Evolutionary conservation across 2,888 invertebrate species (phyloP), one percentile per base, ranked within the genome.

Genomic region (Gymnocheta viridis): DNA sequence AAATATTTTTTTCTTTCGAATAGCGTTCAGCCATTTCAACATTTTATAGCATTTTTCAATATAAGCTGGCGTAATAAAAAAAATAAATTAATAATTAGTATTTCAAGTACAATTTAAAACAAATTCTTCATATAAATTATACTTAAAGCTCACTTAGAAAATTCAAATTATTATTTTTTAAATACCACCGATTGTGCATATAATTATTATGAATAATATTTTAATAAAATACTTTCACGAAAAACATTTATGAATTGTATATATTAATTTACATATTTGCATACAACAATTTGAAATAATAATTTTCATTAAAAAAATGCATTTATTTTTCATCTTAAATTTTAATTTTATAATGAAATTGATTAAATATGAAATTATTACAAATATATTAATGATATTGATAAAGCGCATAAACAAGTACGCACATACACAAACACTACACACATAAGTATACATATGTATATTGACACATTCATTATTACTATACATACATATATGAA

Each of bases 371-470:
- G 60, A 76, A 24, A n/a, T 7, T 62, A n/a, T 44, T 32, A 19
- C 17, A 78, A 51, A 69, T 27, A 58, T 67, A 47, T 47, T 29
- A 76, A 44, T 56, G 29, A 32, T 76, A 54, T 76, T 66, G 54
- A 54, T 74, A 58, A 67, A 56, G 35, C n/a, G n/a, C n/a, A n/a
- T n/a, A n/a, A n/a, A n/a, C n/a, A n/a, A n/a, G n/a, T n/a, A n/a
- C n/a, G n/a, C n/a, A n/a, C n/a, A 22, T 32, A 78, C 14, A 7
- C 1, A 47, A 17, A 35, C 3, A 47, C 1, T 12, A 60, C 24
- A 67, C 5, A 58, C 24, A 22, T 19, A 6, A 47, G 0, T 12
- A 60, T 19, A 67, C 5, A 58, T 17, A 22, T 19, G 4, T 17
- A 49, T 14, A 29, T 17, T 29, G 14, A 64, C 14, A 22, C 29